Percentiles rank a stretch among this genome's conserved stretches.
Evolutionary conservation across 2,888 invertebrate species (phyloP).

Genomic region (Lutraria lutraria): DNA sequence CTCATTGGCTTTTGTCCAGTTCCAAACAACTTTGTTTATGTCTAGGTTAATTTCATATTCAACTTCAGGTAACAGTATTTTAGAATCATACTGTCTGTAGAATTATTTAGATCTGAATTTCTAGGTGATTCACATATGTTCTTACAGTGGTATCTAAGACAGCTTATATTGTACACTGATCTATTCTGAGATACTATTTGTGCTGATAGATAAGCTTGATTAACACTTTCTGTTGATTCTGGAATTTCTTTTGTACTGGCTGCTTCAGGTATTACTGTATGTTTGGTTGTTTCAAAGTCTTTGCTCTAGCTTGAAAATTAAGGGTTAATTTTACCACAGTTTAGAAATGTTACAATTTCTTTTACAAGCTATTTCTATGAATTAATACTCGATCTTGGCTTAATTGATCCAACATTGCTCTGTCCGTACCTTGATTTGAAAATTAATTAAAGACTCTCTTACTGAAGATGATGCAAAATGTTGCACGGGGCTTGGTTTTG

Average conservation of each 20-base stretch:
- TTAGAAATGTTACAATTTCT: too few relatives aligned
- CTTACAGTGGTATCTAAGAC: neutral
- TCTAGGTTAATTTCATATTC: neutral
- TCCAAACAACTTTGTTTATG: neutral
- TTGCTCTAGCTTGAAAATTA: too few relatives aligned
- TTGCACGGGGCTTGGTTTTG: too few relatives aligned
- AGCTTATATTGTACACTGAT: neutral
- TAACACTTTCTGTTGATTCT: neutral
- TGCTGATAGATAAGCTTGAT: neutral
- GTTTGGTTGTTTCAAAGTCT: too few relatives aligned
- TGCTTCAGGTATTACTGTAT: neutral
- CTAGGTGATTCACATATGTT: neutral
- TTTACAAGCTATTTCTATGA: too few relatives aligned
- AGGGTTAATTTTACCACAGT: too few relatives aligned
- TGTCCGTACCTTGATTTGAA: too few relatives aligned
- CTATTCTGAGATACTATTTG: neutral
- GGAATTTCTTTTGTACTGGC: neutral
- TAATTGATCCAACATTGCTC: too few relatives aligned
- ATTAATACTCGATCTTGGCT: too few relatives aligned
- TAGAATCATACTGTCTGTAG: neutral
- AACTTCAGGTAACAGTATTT: neutral
- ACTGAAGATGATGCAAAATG: too few relatives aligned
- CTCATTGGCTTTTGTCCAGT: neutral
- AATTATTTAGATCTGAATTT: neutral
- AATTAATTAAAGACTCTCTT: too few relatives aligned